phyloP scores from a whole-genome alignment of 2,888 invertebrate species.

The Mayetiola destructor region DNA sequence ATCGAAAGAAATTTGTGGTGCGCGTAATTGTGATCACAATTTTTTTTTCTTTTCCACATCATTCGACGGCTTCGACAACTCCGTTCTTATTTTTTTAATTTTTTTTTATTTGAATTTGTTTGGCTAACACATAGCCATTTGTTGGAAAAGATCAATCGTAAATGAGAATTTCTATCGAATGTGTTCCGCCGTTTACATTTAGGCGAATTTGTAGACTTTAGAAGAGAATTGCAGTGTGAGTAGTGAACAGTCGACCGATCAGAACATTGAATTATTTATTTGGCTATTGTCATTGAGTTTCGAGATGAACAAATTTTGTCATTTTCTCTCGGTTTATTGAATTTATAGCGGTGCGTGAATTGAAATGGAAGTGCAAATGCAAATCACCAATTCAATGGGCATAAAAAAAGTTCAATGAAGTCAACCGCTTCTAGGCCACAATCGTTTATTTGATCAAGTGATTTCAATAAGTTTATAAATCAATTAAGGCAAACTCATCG shows the following conservation, averaged over 20 bases:
- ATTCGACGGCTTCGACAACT: neutral
- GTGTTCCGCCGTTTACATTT: too few relatives aligned
- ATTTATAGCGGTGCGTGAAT: neutral
- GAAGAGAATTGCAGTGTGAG: too few relatives aligned
- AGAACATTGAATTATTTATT: constrained; percentile 12
- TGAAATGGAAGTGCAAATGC: neutral
- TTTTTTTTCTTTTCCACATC: neutral
- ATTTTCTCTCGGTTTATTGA: neutral
- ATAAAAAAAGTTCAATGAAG: neutral
- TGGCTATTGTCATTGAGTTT: constrained; percentile 7
- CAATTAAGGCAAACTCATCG: constrained; percentile 7
- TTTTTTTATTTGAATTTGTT: too few relatives aligned
- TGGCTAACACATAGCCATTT: too few relatives aligned
- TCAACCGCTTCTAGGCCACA: neutral
- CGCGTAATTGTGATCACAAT: constrained; percentile 11
- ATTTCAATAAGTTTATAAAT: constrained; percentile 13
- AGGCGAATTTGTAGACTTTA: too few relatives aligned
- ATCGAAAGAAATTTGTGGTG: constrained; percentile 2
- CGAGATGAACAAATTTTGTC: neutral
- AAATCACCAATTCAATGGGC: too few relatives aligned
- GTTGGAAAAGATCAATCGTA: too few relatives aligned
- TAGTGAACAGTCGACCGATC: too few relatives aligned
- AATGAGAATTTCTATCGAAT: too few relatives aligned
- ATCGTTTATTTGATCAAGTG: neutral
- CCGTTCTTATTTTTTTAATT: neutral